Evolutionary conservation across 2,797 vertebrate species (phyloP), one percentile per base, ranked within the genome.

Genomic region (Tokudaia muenninki): DNA sequence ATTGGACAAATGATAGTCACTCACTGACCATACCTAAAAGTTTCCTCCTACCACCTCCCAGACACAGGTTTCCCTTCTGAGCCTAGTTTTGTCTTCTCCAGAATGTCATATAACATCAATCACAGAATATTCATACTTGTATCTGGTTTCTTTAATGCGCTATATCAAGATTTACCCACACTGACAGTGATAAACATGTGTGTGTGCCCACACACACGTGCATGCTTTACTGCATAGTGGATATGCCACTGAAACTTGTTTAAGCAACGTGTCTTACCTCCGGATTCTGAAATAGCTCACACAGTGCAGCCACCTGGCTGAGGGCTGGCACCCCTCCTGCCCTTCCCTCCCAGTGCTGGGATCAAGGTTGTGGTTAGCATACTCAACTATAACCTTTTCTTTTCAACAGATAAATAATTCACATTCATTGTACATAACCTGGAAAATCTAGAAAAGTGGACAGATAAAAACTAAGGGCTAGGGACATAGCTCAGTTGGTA

Each of bases 351-450:
- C 65, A 29, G 84, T 24, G 63, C 63, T 52, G 19, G 31, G 63
- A 52, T n/a, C 1, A 26, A 50, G 29, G 59, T 41, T 65, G 41
- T 2, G 21, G 41, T 65, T 47, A 47, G 29, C 61, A 52, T 24
- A 5, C 31, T 86, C 31, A 86, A 31, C 63, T 70, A 34, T 0
- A 67, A 10, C 31, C 61, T 26, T 31, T 83, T 87, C 78, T 93
- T 79, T 86, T 78, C 84, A 92, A 3, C 17, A 75, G 92, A 70
- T 50, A 87, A 93, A n/a, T 84, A 70, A 93, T 87, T 94, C 16
- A 78, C 29, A 82, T 11, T 95, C 29, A 84, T 26, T 78, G 24
- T 83, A 90, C 12, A 90, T 86, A 61, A 87, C 7, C 26, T 79
- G 61, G 21, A 81, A 94, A 90, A 52, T 78, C 92, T 16, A 87